Evolutionary conservation across 2,113 vertebrate genomes (phyloP).

Genomic region (Oryzias celebensis): DNA sequence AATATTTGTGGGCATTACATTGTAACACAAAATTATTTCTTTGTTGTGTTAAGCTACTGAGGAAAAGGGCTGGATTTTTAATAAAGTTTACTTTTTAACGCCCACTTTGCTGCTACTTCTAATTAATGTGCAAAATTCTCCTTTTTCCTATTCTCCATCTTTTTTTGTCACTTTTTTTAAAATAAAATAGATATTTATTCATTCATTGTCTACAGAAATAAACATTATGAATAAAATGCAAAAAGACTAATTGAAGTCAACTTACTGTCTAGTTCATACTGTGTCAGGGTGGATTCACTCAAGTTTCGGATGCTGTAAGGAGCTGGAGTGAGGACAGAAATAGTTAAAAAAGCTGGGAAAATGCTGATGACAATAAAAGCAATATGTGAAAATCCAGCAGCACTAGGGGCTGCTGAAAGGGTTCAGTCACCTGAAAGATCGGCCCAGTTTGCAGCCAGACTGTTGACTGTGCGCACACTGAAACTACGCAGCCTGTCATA

Average conservation of each 20-base stretch:
- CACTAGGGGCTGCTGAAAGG: neutral
- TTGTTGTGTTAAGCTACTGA: too few species aligned
- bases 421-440: conserved; percentile 87
- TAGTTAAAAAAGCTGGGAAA: neutral
- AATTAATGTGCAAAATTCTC: too few species aligned
- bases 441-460: conserved; percentile 80
- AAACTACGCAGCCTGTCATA: conserved; percentile 84
- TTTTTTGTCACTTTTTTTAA: too few species aligned
- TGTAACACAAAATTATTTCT: too few species aligned
- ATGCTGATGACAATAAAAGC: neutral
- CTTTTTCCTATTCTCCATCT: too few species aligned
- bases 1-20: too few species aligned
- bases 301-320: conserved; percentile 89
- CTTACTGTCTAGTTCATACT: conserved; percentile 98
- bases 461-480: conserved; percentile 79
- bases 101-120: too few species aligned
- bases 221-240: too few species aligned
- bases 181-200: too few species aligned
- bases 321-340: conserved; percentile 71
- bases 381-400: neutral
- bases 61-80: too few species aligned
- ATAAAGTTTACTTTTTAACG: too few species aligned
- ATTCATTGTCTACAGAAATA: too few species aligned
- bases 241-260: conserved; percentile 36
- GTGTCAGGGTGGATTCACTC: conserved; percentile 91